Percentiles rank a stretch among this genome's conserved stretches.
These are phyloP conservation scores for Dicaeum eximium DNA, from an alignment of 2,113 vertebrate genomes.

Conservation along the genomic window DNA sequence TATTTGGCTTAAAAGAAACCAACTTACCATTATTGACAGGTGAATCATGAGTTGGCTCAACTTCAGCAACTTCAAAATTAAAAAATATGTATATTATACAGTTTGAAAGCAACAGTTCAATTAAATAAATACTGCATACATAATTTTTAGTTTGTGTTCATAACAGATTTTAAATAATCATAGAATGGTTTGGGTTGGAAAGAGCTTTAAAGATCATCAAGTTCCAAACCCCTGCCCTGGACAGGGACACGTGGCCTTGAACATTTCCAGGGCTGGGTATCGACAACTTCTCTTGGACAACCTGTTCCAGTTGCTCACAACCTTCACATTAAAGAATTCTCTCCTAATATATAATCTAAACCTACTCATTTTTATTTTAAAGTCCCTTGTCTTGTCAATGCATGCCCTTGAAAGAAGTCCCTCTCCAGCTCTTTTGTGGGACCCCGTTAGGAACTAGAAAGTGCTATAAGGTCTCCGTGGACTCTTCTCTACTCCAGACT, in stretches of 20 bases:
- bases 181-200: not conserved
- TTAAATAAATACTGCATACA: not conserved
- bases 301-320: not conserved
- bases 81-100: not conserved
- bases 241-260: not conserved
- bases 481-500: not conserved
- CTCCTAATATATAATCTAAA: not conserved
- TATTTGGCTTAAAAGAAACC: not conserved
- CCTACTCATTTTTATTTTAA: not conserved
- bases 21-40: constrained; percentile 62
- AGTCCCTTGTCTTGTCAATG: not conserved
- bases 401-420: not conserved
- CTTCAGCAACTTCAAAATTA: constrained; percentile 36
- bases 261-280: not conserved
- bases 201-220: not conserved
- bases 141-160: not conserved
- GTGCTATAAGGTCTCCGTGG: accelerated
- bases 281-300: not conserved
- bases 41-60: constrained; percentile 68
- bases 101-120: not conserved
- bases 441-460: not conserved
- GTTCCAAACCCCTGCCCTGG: not conserved
- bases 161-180: not conserved
- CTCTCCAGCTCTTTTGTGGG: not conserved
- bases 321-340: not conserved